Base-by-base conservation (phyloP, 2,888 invertebrate species). In the Thymelicus lineola region DNA sequence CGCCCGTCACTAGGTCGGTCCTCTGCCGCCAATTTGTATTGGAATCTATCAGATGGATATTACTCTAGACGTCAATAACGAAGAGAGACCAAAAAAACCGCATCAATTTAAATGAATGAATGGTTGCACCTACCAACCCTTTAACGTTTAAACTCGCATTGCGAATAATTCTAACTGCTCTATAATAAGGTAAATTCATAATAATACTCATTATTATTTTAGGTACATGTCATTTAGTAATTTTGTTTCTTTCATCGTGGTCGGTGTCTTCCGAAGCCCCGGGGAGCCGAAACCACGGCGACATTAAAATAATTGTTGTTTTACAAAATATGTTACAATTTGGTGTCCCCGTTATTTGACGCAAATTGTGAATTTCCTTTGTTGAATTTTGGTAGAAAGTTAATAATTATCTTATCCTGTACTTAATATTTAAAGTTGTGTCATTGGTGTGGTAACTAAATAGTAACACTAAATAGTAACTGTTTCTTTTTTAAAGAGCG, bases 161-260 rank as follows among this genome's bases (percentile, higher is more conserved):
- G 82, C 82, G 79, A 85, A 86, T 82, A 84, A 86, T 82, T 82
- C 73, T 71, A 79, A 81, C 82, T 83, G 84, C 82, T 80, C 79
- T 73, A 72, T 81, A 83, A 82, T 83, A 75, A 70, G 12, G 50
- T 48, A 28, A 42, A 64, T 45, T 59, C 80, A 64, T 76, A 66
- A 77, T 80, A 81, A 83, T 85, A 82, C 80, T 76, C 79, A 82
- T 84, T 83, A 87, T 88, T 85, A 86, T 83, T 82, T 42, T 45
- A 81, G 78, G 78, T 79, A 82, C 85, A 81, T 82, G 79, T 81
- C 73, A 77, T 76, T 75, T 80, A 81, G 81, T 82, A 80, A 77
- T 79, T 81, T 84, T 79, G 76, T 81, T 79, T 81, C 82, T 75
- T 80, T 78, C 77, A 80, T 81, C 80, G 80, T 79, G 80, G 73